Conservation (phyloP, 2,888 invertebrate species). For the Drosophila macrospina region DNA sequence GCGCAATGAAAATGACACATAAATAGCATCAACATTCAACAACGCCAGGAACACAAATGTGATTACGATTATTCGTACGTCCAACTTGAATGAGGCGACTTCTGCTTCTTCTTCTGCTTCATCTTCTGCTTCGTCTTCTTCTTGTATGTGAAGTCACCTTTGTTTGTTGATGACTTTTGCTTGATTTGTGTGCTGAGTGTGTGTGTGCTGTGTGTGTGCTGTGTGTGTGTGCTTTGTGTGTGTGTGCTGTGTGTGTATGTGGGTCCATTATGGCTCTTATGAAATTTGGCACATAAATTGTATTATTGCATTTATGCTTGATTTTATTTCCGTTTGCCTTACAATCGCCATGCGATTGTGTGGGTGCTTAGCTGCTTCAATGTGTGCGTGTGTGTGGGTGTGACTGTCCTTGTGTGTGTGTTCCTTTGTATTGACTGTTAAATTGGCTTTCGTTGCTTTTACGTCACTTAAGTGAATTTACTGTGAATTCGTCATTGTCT, state of each 20-base stretch:
- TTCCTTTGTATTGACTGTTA: conserved; percentile 66
- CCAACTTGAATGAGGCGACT: conserved; percentile 4
- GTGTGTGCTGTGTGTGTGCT: conserved; percentile 9
- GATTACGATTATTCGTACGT: conserved; percentile 72
- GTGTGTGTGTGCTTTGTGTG: conserved; percentile 30
- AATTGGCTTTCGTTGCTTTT: conserved; percentile 75
- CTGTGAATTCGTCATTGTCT: conserved; percentile 63
- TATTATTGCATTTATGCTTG: conserved; percentile 81
- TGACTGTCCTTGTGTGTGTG: background rate
- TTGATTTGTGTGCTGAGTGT: conserved; percentile 50
- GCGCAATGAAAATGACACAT: conserved; percentile 73
- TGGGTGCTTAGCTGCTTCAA: conserved; percentile 40
- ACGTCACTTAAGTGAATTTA: conserved; percentile 70
- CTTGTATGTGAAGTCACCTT: conserved; percentile 67
- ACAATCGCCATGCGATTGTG: conserved; percentile 70
- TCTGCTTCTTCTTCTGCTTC: background rate
- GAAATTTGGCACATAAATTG: conserved; percentile 80
- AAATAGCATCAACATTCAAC: conserved; percentile 69
- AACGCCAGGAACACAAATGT: conserved; percentile 65
- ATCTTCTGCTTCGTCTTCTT: background rate
- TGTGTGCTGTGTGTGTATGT: conserved; percentile 44
- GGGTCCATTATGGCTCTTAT: conserved; percentile 72
- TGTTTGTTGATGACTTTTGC: conserved; percentile 68
- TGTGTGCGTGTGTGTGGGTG: conserved; percentile 17
- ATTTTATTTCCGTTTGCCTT: conserved; percentile 78